phyloP scores from a whole-genome alignment of 2,797 vertebrate genomes.

The Crenichthys baileyi region DNA sequence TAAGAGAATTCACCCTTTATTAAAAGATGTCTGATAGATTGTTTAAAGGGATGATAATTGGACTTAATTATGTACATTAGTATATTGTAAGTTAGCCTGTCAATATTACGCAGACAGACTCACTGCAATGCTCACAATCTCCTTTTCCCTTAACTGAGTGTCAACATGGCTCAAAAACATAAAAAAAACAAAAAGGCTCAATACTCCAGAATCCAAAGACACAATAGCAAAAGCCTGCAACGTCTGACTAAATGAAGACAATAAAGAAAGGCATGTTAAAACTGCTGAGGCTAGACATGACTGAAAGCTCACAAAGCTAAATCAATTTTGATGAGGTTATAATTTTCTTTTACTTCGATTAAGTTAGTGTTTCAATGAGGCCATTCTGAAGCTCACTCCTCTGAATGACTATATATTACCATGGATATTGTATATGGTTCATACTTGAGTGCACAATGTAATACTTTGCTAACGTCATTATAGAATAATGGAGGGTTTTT shows the following conservation, averaged over 20 bases:
- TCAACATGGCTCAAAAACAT: background rate
- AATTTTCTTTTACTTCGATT: constrained; percentile 55
- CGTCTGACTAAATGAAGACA: constrained; percentile 40
- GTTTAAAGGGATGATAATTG: background rate
- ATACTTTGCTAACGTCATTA: constrained; percentile 13
- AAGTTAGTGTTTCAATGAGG: constrained; percentile 34
- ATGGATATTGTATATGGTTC: background rate
- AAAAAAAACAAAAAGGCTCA: constrained; percentile 18
- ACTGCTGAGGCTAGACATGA: constrained; percentile 41
- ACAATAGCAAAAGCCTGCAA: constrained; percentile 17
- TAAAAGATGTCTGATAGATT: background rate
- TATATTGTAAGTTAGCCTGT: background rate
- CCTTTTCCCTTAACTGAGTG: background rate
- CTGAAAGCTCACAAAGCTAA: constrained; percentile 44
- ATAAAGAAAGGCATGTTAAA: constrained; percentile 11
- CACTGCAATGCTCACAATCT: background rate
- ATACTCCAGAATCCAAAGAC: constrained; percentile 3
- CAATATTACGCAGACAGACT: background rate
- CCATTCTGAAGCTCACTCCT: constrained; percentile 1
- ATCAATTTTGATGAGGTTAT: constrained; percentile 60
- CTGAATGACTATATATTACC: background rate
- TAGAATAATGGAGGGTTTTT: constrained; percentile 31
- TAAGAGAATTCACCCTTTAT: background rate
- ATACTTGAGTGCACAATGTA: background rate
- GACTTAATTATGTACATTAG: background rate